Base-by-base conservation (phyloP, 2,797 vertebrate species). In the Iguana delicatissima region DNA sequence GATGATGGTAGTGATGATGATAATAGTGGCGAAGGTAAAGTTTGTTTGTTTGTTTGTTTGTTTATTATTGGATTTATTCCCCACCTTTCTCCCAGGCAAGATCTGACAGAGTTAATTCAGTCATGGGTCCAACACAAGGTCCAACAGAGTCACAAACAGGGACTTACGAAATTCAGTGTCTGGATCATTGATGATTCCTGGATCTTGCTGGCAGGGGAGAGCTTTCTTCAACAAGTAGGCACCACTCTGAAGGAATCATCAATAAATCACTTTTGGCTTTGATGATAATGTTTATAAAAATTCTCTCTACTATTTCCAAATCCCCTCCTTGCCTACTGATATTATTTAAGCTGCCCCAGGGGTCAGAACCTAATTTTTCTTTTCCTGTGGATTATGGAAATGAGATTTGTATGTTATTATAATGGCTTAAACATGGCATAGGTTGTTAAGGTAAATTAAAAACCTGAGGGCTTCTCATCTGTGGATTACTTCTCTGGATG, bases 371-470 rank as follows among this genome's bases (percentile, higher is more conserved):
- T 76, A 26, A 0, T 22, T 90, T 92, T 85, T 74, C 62, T n/a
- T 86, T 64, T 26, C 64, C 84, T 72, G 64, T 57, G 67, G 67
- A 72, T 85, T 90, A 67, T 57, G 62, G 35, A 80, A 85, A 90
- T 80, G 50, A 80, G 50, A 72, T 12, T 46, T 81, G 52, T 72
- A 81, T 72, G 26, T 86, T 72, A 46, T 86, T 35, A 90, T 81
- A 42, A 86, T 80, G 52, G n/a, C 59, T 85, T 57, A 86, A 90
- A 81, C 2, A 85, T 80, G 32, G 13, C 62, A 72, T 81, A 69
- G 62, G 46, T 73, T 85, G 50, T 85, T 69, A 85, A 69, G 64
- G 52, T 86, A 86, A 90, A 90, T 86, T 90, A 86, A 90, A 86
- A 86, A 73, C 55, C 35, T n/a, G 29, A 72, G 67, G 62, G 50